Conservation (phyloP, 2,888 invertebrate genomes). For the Eupithecia centaureata region DNA sequence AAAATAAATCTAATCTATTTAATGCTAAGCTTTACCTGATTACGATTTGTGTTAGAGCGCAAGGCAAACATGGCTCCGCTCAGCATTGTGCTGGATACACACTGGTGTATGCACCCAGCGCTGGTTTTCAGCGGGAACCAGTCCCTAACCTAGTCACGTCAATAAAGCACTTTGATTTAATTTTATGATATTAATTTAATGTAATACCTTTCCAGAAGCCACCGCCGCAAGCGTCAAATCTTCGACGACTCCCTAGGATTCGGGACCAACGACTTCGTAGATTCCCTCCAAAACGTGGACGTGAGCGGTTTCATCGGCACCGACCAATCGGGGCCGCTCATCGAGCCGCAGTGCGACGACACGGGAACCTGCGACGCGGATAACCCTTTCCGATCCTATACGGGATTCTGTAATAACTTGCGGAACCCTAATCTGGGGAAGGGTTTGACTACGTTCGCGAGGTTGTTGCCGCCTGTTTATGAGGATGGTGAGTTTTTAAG, state of each 20-base stretch:
- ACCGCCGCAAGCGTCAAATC: conserved; percentile 88
- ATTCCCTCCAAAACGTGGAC: conserved; percentile 91
- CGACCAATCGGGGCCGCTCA: conserved; percentile 83
- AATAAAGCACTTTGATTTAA: too few relatives aligned
- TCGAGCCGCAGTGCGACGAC: conserved; percentile 89
- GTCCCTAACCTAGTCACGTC: too few relatives aligned
- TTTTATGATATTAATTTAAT: too few relatives aligned
- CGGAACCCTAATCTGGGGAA: conserved; percentile 92
- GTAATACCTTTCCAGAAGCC: conserved; percentile 54
- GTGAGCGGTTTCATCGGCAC: conserved; percentile 88
- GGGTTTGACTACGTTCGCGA: conserved; percentile 92
- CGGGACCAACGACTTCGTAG: conserved; percentile 87
- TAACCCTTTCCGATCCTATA: conserved; percentile 88
- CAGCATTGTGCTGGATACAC: too few relatives aligned
- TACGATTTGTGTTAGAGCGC: too few relatives aligned
- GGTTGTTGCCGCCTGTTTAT: conserved; percentile 93
- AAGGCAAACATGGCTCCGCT: too few relatives aligned
- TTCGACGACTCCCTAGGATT: conserved; percentile 85
- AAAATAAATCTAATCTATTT: too few relatives aligned
- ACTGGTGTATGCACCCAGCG: too few relatives aligned
- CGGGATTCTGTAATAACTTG: conserved; percentile 95
- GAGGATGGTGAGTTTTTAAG: conserved; percentile 89
- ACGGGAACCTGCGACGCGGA: conserved; percentile 88
- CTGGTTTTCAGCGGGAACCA: too few relatives aligned
- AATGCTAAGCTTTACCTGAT: too few relatives aligned